Conservation (phyloP, 2,888 invertebrate species). For the Meiosimyza platycephala region DNA sequence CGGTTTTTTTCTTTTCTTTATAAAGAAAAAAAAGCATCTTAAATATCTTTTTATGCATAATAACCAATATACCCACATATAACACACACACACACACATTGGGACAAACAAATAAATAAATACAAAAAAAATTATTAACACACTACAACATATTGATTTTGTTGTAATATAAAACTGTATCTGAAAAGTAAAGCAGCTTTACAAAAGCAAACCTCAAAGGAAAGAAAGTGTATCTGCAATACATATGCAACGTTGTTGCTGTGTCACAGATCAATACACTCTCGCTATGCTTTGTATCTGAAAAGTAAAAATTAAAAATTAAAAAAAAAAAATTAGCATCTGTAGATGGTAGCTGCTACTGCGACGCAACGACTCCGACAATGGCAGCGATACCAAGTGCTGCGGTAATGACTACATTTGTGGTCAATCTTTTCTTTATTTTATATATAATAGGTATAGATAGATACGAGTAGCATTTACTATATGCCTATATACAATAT, state of each 20-base stretch:
- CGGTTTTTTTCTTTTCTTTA: slow-evolving; percentile 44
- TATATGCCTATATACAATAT: too few relatives aligned
- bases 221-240: slow-evolving; percentile 28
- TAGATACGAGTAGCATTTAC: too few relatives aligned
- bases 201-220: slow-evolving; percentile 1
- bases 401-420: not conserved
- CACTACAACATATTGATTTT: too few relatives aligned
- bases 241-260: slow-evolving; percentile 10
- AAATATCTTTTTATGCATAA: slow-evolving; percentile 30
- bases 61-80: slow-evolving; percentile 18
- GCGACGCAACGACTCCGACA: not conserved
- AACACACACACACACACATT: slow-evolving; percentile 2
- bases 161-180: too few relatives aligned
- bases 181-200: too few relatives aligned
- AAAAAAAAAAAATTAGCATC: slow-evolving; percentile 26
- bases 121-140: not conserved
- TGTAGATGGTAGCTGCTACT: not conserved
- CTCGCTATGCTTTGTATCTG: slow-evolving; percentile 27
- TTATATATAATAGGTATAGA: too few relatives aligned
- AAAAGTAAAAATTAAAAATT: not conserved
- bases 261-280: slow-evolving; percentile 27
- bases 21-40: not conserved
- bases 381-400: not conserved
- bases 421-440: not conserved
- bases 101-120: not conserved